Percentiles rank a stretch among this genome's conserved stretches.
phyloP scores from a whole-genome alignment of 2,113 vertebrate genomes.

The Oncorhynchus kisutch region DNA sequence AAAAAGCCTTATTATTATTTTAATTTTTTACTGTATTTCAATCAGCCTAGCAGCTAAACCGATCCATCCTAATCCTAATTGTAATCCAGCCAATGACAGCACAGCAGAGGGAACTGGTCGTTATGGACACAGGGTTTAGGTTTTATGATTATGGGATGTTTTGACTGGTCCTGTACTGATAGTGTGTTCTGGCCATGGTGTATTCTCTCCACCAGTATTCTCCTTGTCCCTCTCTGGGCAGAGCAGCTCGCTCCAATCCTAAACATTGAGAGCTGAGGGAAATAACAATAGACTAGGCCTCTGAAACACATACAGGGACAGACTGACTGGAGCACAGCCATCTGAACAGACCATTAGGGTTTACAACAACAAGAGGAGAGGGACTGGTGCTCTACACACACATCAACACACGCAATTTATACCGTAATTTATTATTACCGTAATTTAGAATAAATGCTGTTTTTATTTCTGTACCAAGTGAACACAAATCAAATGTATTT shows the following conservation, averaged over 20 bases:
- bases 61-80: slow-evolving; percentile 33
- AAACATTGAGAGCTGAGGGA: background rate
- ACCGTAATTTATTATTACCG: no score
- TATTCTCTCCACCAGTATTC: slow-evolving; percentile 4
- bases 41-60: slow-evolving; percentile 24
- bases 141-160: background rate
- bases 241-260: background rate
- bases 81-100: slow-evolving; percentile 28
- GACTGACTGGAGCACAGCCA: background rate
- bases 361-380: no score
- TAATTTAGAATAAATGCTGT: background rate
- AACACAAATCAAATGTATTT: no score
- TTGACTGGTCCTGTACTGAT: slow-evolving; percentile 6
- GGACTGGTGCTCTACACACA: background rate
- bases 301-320: background rate
- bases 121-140: slow-evolving; percentile 31
- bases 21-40: slow-evolving; percentile 5
- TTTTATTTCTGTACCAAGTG: slow-evolving; percentile 13
- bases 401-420: background rate
- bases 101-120: slow-evolving; percentile 26
- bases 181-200: background rate
- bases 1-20: slow-evolving; percentile 8
- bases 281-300: background rate
- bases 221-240: background rate
- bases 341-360: no score